phyloP scores from a whole-genome alignment of 1,140 invertebrate genomes.

The Neodiprion virginianus region DNA sequence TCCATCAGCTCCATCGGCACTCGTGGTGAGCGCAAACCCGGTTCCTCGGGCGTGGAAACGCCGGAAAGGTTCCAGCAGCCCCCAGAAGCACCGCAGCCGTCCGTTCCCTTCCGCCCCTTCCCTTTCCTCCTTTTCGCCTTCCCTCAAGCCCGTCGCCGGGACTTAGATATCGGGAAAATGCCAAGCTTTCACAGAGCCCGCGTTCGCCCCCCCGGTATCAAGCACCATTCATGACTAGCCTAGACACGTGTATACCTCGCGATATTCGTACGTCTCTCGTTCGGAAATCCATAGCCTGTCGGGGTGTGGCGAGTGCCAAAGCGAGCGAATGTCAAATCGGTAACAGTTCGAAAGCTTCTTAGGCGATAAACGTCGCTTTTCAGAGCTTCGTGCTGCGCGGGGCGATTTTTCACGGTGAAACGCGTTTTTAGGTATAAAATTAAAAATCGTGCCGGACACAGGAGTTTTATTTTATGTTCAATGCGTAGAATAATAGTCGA shows the following conservation, averaged over 20 bases:
- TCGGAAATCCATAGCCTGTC: too few relatives aligned
- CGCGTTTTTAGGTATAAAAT: too few relatives aligned
- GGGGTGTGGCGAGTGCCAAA: too few relatives aligned
- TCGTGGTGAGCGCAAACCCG: neutral
- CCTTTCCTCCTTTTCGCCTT: neutral
- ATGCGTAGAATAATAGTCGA: too few relatives aligned
- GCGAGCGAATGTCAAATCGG: too few relatives aligned
- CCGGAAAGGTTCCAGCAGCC: conserved; percentile 14
- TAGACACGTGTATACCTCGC: neutral
- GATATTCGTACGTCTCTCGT: too few relatives aligned
- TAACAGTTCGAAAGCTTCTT: too few relatives aligned
- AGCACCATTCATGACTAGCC: neutral
- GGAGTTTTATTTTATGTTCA: too few relatives aligned
- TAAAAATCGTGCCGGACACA: too few relatives aligned
- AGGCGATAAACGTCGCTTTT: too few relatives aligned
- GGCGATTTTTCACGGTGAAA: too few relatives aligned
- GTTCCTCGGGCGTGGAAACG: conserved; percentile 5
- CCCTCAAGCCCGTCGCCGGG: neutral
- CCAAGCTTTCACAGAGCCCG: conserved; percentile 27
- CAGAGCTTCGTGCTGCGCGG: too few relatives aligned
- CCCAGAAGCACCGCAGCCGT: conserved; percentile 12
- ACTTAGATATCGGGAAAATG: conserved; percentile 39
- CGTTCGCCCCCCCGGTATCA: conserved; percentile 8
- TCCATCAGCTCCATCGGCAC: neutral
- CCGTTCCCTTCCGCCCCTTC: neutral